Base-by-base conservation (phyloP, 2,113 vertebrate genomes). In the Oreochromis tanganicae region DNA sequence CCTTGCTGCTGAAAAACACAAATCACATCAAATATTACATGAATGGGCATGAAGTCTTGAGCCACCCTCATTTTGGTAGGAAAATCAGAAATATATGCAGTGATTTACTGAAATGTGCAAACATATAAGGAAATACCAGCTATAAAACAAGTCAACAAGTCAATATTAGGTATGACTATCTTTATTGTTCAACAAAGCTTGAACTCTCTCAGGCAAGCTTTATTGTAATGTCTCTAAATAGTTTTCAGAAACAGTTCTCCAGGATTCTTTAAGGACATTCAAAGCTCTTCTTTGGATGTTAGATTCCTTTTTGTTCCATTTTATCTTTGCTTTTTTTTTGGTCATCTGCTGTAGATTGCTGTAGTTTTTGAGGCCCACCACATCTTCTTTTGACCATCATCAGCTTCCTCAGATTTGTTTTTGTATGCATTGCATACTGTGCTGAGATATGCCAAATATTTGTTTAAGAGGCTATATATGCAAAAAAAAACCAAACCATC, bases 1-100 rank as follows among this genome's bases (percentile, higher is more conserved):
- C 61, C 61, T 66, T 66, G 34, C 61, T 66, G 32, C 61, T 38
- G 32, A 66, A 66, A 66, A 66, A 36, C 17, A 66, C 61, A 38
- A 38, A n/a, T 66, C 19, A 66, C 34, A n/a, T 66, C 10, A 66
- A 66, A 66, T 38, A 66, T 38, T 66, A 36, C 10, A 38, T 66
- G 34, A 66, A 38, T n/a, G 32, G 0, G 0, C 59, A 63, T 2
- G 0, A 36, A 63, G 5, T 66, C 2, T 36, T 36, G 9, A 63
- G 59, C 17, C 10, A 66, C 0, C 61, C 32, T 66, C 61, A 66
- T 34, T 63, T 63, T 63, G 59, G 9, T 11, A 63, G 59, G 59
- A 63, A 63, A 63, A 63, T 63, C 29, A 9, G 59, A 63, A 63
- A 63, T 34, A 63, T 63, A 16, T 63, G 59, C 59, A 3, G 59